A percentile compares a stretch with the other conserved stretches of the same genome.
These are phyloP conservation scores for Rana temporaria DNA, from an alignment of 2,113 vertebrate species.

Conservation along the genomic window DNA sequence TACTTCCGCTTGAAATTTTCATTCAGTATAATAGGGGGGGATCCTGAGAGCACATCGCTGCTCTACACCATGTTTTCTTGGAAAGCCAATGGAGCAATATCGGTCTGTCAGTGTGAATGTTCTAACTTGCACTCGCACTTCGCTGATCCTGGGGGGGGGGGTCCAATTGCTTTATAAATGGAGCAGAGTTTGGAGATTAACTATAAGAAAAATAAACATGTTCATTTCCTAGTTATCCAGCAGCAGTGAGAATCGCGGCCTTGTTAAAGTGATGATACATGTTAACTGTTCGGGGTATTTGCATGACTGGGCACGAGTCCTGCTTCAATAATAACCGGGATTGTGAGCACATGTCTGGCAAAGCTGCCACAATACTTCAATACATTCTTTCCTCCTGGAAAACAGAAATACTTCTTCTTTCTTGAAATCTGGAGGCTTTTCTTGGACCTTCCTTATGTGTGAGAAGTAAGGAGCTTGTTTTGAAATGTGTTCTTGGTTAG, in stretches of 20 bases:
- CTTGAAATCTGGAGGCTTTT: slow-evolving; percentile 6
- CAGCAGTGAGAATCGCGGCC: slow-evolving; percentile 5
- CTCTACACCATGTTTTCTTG: no score
- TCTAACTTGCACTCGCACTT: not conserved
- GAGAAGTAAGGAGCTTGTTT: not conserved
- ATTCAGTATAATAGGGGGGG: no score
- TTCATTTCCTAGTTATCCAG: slow-evolving; percentile 27
- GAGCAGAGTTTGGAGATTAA: slow-evolving; percentile 20
- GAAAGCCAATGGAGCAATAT: no score
- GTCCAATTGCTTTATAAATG: not conserved
- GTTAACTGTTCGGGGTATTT: not conserved
- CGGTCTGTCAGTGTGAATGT: not conserved
- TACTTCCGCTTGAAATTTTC: no score
- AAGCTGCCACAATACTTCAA: not conserved
- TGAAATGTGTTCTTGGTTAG: slow-evolving; percentile 2
- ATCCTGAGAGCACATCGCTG: no score
- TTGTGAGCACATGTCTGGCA: slow-evolving; percentile 39
- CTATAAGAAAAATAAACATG: slow-evolving; percentile 31
- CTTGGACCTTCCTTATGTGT: not conserved
- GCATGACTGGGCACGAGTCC: slow-evolving; percentile 37
- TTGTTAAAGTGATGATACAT: not conserved
- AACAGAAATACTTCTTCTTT: slow-evolving; percentile 11
- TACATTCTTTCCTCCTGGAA: slow-evolving; percentile 13
- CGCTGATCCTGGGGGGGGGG: slow-evolving; percentile 8
- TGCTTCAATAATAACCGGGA: slow-evolving; percentile 14